A percentile compares a stretch with the other conserved stretches of the same genome.
phyloP scores from a whole-genome alignment of 2,797 vertebrate species.

The Apogon talboti region DNA sequence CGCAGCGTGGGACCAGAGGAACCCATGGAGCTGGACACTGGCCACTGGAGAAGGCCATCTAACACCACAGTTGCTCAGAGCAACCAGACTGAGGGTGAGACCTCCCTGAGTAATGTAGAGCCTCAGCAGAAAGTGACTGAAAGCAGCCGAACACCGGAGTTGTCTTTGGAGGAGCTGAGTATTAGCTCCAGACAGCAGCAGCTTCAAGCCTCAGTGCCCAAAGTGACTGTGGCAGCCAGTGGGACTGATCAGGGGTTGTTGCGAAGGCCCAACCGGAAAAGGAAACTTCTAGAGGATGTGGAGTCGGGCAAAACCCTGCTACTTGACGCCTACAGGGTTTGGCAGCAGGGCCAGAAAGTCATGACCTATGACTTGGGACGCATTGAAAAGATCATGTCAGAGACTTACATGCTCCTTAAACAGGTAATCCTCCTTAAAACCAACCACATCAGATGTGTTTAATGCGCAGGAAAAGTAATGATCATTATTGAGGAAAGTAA shows the following conservation, averaged over 20 bases:
- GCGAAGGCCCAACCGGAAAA: conserved; percentile 89
- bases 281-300: conserved; percentile 93
- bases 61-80: conserved; percentile 75
- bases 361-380: conserved; percentile 93
- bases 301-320: conserved; percentile 95
- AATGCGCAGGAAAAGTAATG: not conserved
- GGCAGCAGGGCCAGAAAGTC: conserved; percentile 98
- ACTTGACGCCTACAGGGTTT: conserved; percentile 95
- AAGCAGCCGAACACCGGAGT: conserved; percentile 86
- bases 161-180: conserved; percentile 96
- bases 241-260: conserved; percentile 76
- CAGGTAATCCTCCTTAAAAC: conserved; percentile 82
- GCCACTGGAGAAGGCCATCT: conserved; percentile 75
- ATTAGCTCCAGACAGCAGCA: conserved; percentile 92
- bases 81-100: conserved; percentile 67
- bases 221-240: conserved; percentile 62
- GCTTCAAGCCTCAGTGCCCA: conserved; percentile 67
- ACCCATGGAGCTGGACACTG: conserved; percentile 90
- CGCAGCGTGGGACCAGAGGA: conserved; percentile 79
- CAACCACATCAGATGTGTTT: not conserved
- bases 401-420: conserved; percentile 99
- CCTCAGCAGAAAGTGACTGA: conserved; percentile 83
- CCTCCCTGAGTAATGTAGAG: conserved; percentile 50
- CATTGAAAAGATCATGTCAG: conserved; percentile 98
- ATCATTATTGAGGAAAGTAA: not conserved